Percentiles rank a stretch among this genome's conserved stretches.
These are phyloP conservation scores for Papilio dardanus DNA, from an alignment of 1,140 invertebrate species.

Conservation along the genomic window DNA sequence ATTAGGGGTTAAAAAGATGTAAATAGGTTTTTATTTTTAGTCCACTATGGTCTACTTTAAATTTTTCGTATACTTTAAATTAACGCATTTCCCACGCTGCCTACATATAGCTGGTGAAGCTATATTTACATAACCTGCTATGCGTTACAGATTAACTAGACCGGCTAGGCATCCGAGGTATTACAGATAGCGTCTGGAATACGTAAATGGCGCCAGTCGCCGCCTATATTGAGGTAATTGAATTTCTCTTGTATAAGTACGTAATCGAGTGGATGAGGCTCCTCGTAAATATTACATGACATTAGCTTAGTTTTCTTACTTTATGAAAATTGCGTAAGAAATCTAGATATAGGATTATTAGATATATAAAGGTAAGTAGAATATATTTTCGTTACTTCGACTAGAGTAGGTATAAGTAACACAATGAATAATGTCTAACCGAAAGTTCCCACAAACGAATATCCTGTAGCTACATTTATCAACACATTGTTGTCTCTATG, in stretches of 20 bases:
- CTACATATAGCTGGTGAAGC: background rate
- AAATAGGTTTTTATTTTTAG: too few relatives aligned
- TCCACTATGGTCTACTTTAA: too few relatives aligned
- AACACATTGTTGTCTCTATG: too few relatives aligned
- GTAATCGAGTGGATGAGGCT: slow-evolving; percentile 6
- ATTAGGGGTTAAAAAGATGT: too few relatives aligned
- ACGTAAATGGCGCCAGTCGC: slow-evolving; percentile 21
- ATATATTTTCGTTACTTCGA: too few relatives aligned
- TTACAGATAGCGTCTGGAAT: slow-evolving; percentile 25
- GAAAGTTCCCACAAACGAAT: too few relatives aligned
- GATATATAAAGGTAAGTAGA: too few relatives aligned
- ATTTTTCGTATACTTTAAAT: background rate
- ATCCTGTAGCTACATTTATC: too few relatives aligned
- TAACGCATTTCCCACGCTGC: background rate
- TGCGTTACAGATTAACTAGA: slow-evolving; percentile 16
- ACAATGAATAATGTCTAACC: too few relatives aligned
- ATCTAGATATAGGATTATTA: background rate
- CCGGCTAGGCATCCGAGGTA: slow-evolving; percentile 20
- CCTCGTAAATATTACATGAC: slow-evolving; percentile 13
- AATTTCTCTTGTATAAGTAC: slow-evolving; percentile 27
- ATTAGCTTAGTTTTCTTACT: slow-evolving; percentile 15
- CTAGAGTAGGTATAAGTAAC: too few relatives aligned
- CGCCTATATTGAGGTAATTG: slow-evolving; percentile 19
- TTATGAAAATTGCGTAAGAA: slow-evolving; percentile 1
- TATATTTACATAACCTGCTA: slow-evolving; percentile 25